Percentiles rank a stretch among this genome's conserved stretches.
Conservation (phyloP, 2,113 vertebrate genomes). For the Gopherus evgoodei region DNA sequence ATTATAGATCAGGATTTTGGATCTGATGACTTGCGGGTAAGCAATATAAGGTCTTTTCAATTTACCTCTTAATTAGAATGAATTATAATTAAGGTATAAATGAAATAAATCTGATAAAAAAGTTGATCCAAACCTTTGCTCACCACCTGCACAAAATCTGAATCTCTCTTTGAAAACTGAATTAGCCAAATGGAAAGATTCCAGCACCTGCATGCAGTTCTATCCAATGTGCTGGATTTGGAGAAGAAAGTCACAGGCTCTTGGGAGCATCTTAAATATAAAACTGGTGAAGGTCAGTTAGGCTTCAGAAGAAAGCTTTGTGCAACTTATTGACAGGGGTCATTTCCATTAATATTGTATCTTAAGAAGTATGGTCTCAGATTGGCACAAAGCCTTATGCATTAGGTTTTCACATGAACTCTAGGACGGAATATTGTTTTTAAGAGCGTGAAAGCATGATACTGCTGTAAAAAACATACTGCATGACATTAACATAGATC, state of each 20-base stretch:
- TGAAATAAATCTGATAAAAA: not conserved
- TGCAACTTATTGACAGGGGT: slow-evolving; percentile 53
- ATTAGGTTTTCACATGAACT: slow-evolving; percentile 52
- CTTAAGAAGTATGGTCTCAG: slow-evolving; percentile 39
- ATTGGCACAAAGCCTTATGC: slow-evolving; percentile 11
- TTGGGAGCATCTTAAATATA: slow-evolving; percentile 31
- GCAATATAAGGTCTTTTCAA: not conserved
- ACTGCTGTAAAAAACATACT: slow-evolving; percentile 22
- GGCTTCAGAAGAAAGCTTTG: slow-evolving; percentile 49
- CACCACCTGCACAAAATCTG: not conserved
- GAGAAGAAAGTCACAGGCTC: slow-evolving; percentile 3
- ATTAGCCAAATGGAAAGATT: not conserved
- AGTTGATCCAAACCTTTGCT: not conserved
- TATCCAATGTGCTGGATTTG: not conserved
- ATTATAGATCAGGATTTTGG: not conserved
- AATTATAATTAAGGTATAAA: not conserved
- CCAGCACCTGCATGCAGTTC: not conserved
- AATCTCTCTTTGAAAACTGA: not conserved
- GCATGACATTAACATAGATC: slow-evolving; percentile 30
- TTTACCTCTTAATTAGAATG: not conserved
- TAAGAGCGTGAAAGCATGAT: slow-evolving; percentile 35
- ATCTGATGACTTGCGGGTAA: not conserved
- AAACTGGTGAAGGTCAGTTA: slow-evolving; percentile 27
- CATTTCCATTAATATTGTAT: slow-evolving; percentile 64
- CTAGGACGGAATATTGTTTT: slow-evolving; percentile 36